phyloP scores from a whole-genome alignment of 1,140 invertebrate genomes.

The Metaphire vulgaris region DNA sequence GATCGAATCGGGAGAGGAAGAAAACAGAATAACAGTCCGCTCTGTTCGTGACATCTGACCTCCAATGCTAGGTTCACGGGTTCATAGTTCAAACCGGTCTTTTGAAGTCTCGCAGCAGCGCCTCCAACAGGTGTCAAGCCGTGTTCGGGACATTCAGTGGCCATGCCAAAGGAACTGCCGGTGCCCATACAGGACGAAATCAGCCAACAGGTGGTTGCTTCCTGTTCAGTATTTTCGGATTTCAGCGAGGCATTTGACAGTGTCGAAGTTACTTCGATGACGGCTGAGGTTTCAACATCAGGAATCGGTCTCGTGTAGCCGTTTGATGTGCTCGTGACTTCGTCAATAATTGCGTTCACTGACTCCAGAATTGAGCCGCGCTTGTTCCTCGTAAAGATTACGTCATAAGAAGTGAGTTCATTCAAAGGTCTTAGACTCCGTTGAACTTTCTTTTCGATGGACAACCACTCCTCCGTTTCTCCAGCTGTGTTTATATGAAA shows the following conservation, averaged over 20 bases:
- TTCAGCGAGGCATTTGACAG: no score
- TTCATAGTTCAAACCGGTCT: not conserved
- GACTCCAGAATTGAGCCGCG: not conserved
- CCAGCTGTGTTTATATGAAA: constrained; percentile 32
- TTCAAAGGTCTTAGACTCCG: not conserved
- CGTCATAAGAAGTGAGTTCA: not conserved
- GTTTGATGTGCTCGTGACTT: no score
- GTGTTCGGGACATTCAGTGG: not conserved
- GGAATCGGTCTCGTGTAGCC: no score
- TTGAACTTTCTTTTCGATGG: not conserved
- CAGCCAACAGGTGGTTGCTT: not conserved
- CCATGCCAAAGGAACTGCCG: not conserved
- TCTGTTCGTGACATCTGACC: not conserved
- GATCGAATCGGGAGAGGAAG: constrained; percentile 34
- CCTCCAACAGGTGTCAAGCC: not conserved
- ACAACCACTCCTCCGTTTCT: not conserved
- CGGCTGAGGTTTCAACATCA: not conserved
- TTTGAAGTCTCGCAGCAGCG: not conserved
- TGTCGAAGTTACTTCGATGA: not conserved
- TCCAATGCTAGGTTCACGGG: not conserved
- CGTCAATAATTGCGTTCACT: not conserved
- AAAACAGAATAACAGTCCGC: constrained; percentile 32
- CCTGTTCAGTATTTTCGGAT: no score
- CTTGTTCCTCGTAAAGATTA: not conserved
- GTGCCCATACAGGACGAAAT: not conserved